phyloP scores from a whole-genome alignment of 2,113 vertebrate genomes.

The Progne subis region DNA sequence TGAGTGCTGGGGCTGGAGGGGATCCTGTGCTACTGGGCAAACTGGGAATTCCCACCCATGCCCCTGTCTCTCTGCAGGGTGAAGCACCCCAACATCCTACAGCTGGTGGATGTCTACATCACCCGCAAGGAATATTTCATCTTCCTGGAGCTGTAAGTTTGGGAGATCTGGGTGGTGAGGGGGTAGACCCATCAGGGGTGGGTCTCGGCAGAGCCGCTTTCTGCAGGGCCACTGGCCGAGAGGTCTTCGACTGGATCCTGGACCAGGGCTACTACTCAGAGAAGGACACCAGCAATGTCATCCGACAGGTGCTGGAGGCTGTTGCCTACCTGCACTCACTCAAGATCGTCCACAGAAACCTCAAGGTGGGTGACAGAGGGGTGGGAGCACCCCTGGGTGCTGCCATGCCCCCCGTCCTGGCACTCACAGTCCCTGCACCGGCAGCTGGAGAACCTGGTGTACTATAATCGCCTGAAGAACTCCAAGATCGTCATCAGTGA shows the following conservation, averaged over 20 bases:
- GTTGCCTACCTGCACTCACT: conserved; percentile 97
- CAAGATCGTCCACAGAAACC: conserved; percentile 95
- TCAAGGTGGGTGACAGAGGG: conserved; percentile 80
- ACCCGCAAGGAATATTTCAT: conserved; percentile 98
- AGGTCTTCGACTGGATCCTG: conserved; percentile 99
- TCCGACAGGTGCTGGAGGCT: conserved; percentile 95
- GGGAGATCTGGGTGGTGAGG: neutral
- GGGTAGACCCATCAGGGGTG: neutral
- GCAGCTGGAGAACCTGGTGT: conserved; percentile 96
- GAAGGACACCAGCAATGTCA: conserved; percentile 96
- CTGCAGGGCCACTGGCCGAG: conserved; percentile 91
- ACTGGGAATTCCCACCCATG: neutral
- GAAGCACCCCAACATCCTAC: conserved; percentile 95
- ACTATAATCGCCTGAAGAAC: conserved; percentile 97
- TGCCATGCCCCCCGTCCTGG: neutral
- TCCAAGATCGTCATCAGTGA: conserved; percentile 99
- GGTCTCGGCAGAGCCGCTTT: neutral
- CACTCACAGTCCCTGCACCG: neutral
- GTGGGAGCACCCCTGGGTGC: neutral
- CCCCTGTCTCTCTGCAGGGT: conserved; percentile 77
- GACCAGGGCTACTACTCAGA: conserved; percentile 99
- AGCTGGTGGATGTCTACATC: conserved; percentile 95
- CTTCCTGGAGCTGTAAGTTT: conserved; percentile 97
- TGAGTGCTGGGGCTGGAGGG: conserved; percentile 62
- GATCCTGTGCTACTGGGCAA: neutral